A percentile compares a stretch with the other conserved stretches of the same genome.
Conservation (phyloP, 2,888 invertebrate species). For the Autographa pulchrina region DNA sequence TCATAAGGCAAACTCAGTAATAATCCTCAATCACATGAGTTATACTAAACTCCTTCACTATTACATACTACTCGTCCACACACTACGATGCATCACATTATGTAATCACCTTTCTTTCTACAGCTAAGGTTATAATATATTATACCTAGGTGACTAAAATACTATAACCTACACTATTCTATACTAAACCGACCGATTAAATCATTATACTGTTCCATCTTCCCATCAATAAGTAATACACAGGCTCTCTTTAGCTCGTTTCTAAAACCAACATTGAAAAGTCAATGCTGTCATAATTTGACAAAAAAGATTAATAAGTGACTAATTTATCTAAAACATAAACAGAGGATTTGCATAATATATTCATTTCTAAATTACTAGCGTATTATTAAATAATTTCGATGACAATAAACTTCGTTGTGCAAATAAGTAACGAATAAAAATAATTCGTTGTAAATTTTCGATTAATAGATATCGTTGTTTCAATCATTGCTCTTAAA, state of each 20-base stretch:
- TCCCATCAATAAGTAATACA: conserved; percentile 26
- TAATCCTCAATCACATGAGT: conserved; percentile 56
- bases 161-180: conserved; percentile 61
- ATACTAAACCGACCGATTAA: conserved; percentile 43
- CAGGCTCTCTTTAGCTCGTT: conserved; percentile 27
- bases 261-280: conserved; percentile 5
- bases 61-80: conserved; percentile 55
- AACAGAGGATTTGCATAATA: conserved; percentile 44
- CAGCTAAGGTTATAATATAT: conserved; percentile 69
- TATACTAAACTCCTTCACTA: conserved; percentile 50
- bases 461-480: conserved; percentile 77
- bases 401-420: conserved; percentile 64
- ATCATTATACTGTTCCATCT: conserved; percentile 26
- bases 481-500: conserved; percentile 63
- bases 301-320: conserved; percentile 38
- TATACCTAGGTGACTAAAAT: conserved; percentile 63
- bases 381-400: conserved; percentile 56
- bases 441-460: conserved; percentile 78
- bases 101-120: conserved; percentile 79
- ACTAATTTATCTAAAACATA: conserved; percentile 48
- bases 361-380: conserved; percentile 52
- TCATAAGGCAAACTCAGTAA: conserved; percentile 67
- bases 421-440: conserved; percentile 71
- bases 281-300: conserved; percentile 27
- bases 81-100: conserved; percentile 78